These are phyloP conservation scores for Suillia variegata DNA, from an alignment of 2,888 invertebrate genomes.

Conservation along the genomic window DNA sequence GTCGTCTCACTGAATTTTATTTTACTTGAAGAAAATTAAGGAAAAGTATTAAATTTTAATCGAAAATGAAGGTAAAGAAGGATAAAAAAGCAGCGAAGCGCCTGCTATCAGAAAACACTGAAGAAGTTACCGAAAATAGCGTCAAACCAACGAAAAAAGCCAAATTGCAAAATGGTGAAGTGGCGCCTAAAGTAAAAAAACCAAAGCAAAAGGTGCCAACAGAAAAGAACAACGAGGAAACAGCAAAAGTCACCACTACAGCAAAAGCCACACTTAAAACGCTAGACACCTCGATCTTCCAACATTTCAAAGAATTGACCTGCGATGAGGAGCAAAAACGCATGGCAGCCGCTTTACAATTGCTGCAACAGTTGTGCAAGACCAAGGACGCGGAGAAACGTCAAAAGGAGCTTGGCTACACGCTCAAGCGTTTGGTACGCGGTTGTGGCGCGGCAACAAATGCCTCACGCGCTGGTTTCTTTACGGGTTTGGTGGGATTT, in stretches of 20 bases:
- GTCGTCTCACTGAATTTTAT: too few relatives aligned
- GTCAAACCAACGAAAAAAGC: conserved; percentile 7
- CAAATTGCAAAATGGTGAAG: background rate
- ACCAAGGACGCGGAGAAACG: conserved; percentile 50
- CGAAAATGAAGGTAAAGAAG: conserved; percentile 32
- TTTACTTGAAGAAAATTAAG: too few relatives aligned
- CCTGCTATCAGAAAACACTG: background rate
- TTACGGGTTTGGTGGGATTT: conserved; percentile 70
- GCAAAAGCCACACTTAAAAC: conserved; percentile 27
- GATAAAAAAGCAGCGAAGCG: conserved; percentile 27
- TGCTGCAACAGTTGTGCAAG: conserved; percentile 41
- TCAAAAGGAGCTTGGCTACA: conserved; percentile 70
- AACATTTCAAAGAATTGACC: conserved; percentile 46
- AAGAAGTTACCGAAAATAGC: background rate
- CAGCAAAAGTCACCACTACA: background rate
- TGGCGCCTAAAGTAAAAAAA: background rate
- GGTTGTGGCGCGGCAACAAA: conserved; percentile 74
- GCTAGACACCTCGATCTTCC: conserved; percentile 41
- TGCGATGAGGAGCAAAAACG: conserved; percentile 38
- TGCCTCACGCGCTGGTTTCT: conserved; percentile 71
- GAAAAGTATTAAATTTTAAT: too few relatives aligned
- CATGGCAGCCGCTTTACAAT: conserved; percentile 37
- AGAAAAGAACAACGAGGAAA: conserved; percentile 14
- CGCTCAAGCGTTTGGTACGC: conserved; percentile 71
- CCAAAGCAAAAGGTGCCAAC: conserved; percentile 14